Evolutionary conservation across 2,888 invertebrate genomes (phyloP).

Genomic region (Seira ritae): DNA sequence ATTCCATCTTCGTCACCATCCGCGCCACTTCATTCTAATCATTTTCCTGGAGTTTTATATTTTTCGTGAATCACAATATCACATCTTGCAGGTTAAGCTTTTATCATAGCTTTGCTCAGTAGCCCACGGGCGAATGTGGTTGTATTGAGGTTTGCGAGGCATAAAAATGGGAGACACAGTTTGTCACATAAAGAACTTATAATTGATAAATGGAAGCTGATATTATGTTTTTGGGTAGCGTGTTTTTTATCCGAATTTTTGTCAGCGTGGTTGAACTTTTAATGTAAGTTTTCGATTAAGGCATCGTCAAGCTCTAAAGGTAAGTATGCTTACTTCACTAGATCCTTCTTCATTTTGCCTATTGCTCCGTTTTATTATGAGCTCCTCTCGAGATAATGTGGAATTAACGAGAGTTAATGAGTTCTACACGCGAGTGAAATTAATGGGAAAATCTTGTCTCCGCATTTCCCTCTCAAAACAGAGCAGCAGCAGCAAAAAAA

Average conservation of each 20-base stretch:
- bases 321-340: not conserved
- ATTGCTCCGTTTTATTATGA: not conserved
- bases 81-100: too few relatives aligned
- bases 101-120: slow-evolving; percentile 12
- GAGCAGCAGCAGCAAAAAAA: slow-evolving; percentile 44
- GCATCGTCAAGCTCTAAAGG: not conserved
- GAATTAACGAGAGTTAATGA: slow-evolving; percentile 73
- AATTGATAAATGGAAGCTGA: slow-evolving; percentile 11
- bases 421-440: slow-evolving; percentile 73
- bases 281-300: not conserved
- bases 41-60: slow-evolving; percentile 29
- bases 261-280: not conserved
- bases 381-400: slow-evolving; percentile 68
- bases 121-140: not conserved
- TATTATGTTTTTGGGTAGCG: not conserved
- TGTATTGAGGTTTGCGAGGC: not conserved
- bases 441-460: slow-evolving; percentile 73
- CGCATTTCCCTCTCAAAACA: slow-evolving; percentile 49
- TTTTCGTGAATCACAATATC: slow-evolving; percentile 1
- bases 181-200: not conserved
- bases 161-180: slow-evolving; percentile 3
- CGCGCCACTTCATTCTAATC: slow-evolving; percentile 29
- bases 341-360: slow-evolving; percentile 3
- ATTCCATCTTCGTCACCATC: slow-evolving; percentile 46
- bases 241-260: not conserved